A percentile compares a stretch with the other conserved stretches of the same genome.
Conservation (phyloP, 2,797 vertebrate species). For the Pantherophis alleghaniensis region DNA sequence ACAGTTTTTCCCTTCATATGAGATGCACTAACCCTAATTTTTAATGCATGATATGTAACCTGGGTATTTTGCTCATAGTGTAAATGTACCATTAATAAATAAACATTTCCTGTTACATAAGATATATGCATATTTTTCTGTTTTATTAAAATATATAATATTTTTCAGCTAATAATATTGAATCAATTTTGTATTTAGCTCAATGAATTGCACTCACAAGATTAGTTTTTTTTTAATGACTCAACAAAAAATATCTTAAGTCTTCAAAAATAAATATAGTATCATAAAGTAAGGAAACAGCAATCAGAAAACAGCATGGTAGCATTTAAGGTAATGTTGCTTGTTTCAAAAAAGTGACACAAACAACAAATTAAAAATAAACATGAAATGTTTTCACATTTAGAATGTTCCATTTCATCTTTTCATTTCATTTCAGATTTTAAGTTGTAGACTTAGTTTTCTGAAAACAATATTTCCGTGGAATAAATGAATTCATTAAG, state of each 20-base stretch:
- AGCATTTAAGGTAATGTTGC: neutral
- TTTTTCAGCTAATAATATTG: neutral
- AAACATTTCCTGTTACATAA: neutral
- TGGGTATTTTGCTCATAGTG: neutral
- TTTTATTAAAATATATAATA: neutral
- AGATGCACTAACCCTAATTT: neutral
- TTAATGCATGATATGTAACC: neutral
- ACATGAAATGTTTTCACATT: neutral
- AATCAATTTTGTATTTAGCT: constrained; percentile 35
- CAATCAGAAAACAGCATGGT: constrained; percentile 2
- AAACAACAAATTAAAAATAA: neutral
- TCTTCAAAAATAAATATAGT: neutral
- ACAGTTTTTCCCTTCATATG: neutral
- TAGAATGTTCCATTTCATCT: neutral
- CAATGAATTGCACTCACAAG: constrained; percentile 40
- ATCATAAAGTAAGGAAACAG: constrained; percentile 8
- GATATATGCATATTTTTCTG: neutral
- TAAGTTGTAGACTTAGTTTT: neutral
- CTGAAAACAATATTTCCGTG: neutral
- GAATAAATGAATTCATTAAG: neutral
- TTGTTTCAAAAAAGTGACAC: neutral
- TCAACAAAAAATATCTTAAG: neutral
- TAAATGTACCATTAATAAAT: neutral
- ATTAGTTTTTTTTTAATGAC: constrained; percentile 1
- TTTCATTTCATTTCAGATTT: neutral